Evolutionary conservation across 2,888 invertebrate species (phyloP).

Genomic region (Prosapia bicincta): DNA sequence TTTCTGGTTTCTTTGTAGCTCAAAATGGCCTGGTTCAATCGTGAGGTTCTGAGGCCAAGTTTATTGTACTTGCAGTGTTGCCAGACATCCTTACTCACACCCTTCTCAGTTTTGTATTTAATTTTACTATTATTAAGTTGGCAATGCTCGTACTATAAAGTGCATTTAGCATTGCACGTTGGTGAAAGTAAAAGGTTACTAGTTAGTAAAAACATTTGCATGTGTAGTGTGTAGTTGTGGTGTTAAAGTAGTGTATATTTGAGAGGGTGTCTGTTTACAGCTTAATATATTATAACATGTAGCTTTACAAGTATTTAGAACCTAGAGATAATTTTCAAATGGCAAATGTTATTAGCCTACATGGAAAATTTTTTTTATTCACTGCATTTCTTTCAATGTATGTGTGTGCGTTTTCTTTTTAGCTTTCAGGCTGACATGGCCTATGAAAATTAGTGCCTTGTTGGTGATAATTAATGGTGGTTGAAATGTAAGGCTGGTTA

Average conservation of each 20-base stretch:
- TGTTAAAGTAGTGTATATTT: background rate
- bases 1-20: background rate
- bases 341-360: too few species aligned
- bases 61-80: slow-evolving; percentile 39
- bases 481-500: too few species aligned
- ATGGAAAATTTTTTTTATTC: too few species aligned
- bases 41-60: slow-evolving; percentile 9
- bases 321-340: too few species aligned
- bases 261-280: too few species aligned
- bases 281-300: too few species aligned
- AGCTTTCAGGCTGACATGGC: too few species aligned
- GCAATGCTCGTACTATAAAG: background rate
- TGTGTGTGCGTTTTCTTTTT: too few species aligned
- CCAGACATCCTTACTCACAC: slow-evolving; percentile 30
- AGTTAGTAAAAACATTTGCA: background rate
- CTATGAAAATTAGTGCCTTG: too few species aligned
- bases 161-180: background rate
- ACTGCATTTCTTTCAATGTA: too few species aligned
- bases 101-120: slow-evolving; percentile 20
- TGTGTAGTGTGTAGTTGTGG: background rate
- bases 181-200: background rate
- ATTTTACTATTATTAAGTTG: background rate
- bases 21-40: background rate
- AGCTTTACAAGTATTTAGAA: too few species aligned
- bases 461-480: too few species aligned